Base-by-base conservation (phyloP, 2,797 vertebrate species). In the Chaetodon trifasciatus region DNA sequence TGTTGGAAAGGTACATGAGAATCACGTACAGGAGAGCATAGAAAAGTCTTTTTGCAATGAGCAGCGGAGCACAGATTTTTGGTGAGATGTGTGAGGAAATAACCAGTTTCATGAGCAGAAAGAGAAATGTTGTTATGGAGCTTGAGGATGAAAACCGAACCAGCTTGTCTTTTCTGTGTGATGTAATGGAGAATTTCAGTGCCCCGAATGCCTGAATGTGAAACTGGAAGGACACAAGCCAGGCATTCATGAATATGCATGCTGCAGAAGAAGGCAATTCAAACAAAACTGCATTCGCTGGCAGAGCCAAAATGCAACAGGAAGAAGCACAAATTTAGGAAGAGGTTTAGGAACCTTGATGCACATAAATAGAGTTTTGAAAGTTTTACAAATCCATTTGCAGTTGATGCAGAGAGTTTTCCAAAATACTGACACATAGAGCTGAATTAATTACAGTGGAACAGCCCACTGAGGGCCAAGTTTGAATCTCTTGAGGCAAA, bases 401-500 rank as follows among this genome's bases (percentile, higher is more conserved):
- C 66, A 50, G 67, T 57, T 60, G 66, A 87, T 79, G 66, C 35
- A 11, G 75, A 66, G 72, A 89, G 55, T 77, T 87, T 83, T 81
- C 60, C 63, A 81, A 88, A 86, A 87, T 70, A 89, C 81, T 58
- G 61, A 87, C 82, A 88, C 75, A 85, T 76, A 55, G 69, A 81
- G 70, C 71, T 90, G 86, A 91, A 93, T 88, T 91, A 84, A 89
- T 91, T 88, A 79, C 66, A 82, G 81, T 50, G 77, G 80, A 92
- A 68, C 86, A 88, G 88, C 90, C 84, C 70, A 90, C 82, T 66
- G 79, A 77, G 85, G 90, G 83, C 90, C 88, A 89, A 86, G 86
- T 92, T 83, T 81, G 84, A 89, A 88, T 91, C 89, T 89, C 90
- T 83, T 16, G 81, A 91, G 90, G 91, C 82, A 69, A 86, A 82